Conservation (phyloP, 2,113 vertebrate species). For the Enhydra lutris region DNA sequence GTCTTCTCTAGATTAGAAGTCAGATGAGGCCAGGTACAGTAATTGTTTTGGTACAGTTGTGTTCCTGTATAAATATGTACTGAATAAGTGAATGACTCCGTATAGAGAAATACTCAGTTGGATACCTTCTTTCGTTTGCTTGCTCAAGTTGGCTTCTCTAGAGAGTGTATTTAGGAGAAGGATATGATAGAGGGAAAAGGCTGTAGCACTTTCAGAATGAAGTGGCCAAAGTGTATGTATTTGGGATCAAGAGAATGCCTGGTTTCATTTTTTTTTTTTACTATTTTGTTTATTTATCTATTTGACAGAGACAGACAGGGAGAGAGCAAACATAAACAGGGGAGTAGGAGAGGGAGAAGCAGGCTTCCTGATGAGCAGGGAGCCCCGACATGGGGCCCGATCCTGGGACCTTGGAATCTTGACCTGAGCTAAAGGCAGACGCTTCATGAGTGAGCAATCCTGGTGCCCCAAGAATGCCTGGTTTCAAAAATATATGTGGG, state of each 20-base stretch:
- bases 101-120: not conserved
- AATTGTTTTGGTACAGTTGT: not conserved
- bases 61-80: not conserved
- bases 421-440: too few species aligned
- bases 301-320: too few species aligned
- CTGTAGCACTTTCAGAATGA: not conserved
- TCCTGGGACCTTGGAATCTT: too few species aligned
- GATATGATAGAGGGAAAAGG: not conserved
- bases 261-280: not conserved
- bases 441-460: too few species aligned
- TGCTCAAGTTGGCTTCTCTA: not conserved
- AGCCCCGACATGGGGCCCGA: too few species aligned
- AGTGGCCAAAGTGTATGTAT: not conserved
- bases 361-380: too few species aligned
- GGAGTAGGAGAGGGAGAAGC: too few species aligned
- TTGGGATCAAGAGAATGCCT: not conserved
- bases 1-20: not conserved
- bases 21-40: not conserved
- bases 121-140: not conserved
- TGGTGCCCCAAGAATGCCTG: too few species aligned
- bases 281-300: too few species aligned
- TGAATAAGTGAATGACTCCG: not conserved
- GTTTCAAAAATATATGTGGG: not conserved
- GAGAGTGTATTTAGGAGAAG: not conserved
- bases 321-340: too few species aligned